Conservation (phyloP, 2,797 vertebrate species). For the Sternarchorhynchus goeldii region DNA sequence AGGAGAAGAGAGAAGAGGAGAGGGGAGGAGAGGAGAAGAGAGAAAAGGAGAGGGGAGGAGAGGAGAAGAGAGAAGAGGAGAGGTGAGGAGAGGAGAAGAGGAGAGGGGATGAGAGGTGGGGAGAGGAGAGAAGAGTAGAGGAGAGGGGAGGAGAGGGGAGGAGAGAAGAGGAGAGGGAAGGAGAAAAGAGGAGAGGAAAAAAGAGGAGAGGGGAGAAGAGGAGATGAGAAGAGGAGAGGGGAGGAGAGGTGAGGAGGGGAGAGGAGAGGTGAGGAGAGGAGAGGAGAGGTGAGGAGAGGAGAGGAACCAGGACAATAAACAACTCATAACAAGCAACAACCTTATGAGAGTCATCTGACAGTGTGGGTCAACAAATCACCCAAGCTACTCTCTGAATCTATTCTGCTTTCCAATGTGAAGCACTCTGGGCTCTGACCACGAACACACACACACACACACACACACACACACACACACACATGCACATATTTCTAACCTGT, state of each 20-base stretch:
- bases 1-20: background rate
- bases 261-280: background rate
- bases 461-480: background rate
- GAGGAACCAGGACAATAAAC: background rate
- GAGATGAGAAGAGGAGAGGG: background rate
- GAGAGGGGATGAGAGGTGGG: background rate
- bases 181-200: background rate
- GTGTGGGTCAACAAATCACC: conserved; percentile 22
- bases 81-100: background rate
- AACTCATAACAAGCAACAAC: conserved; percentile 19
- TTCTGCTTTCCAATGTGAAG: conserved; percentile 8
- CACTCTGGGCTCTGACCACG: conserved; percentile 5
- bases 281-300: background rate
- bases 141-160: no score
- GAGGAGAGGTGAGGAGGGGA: background rate
- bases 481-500: background rate
- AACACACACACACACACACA: background rate
- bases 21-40: background rate
- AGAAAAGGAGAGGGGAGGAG: background rate
- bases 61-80: background rate
- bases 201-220: background rate
- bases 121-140: background rate
- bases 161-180: background rate
- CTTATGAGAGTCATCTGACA: conserved; percentile 48
- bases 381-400: conserved; percentile 15